Evolutionary conservation across 2,888 invertebrate species (phyloP), one percentile per base, ranked within the genome.

Genomic region (Caenorhabditis macrosperma): DNA sequence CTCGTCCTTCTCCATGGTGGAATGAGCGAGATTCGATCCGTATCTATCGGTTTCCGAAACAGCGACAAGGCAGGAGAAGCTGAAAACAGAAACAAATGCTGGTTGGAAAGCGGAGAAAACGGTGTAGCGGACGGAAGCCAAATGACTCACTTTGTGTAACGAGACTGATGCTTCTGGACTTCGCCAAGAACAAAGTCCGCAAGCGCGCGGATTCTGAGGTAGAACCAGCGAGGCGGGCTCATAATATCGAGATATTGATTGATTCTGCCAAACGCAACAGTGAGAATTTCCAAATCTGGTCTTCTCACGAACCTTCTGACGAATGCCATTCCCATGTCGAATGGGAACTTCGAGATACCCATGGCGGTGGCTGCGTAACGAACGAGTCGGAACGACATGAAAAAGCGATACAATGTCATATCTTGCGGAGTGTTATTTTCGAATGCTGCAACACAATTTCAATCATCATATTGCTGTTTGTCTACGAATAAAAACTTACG

Each of bases 391-490:
- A 87, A 89, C 24, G 84, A 84, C 55, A 85, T 71, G 26, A 89
- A 46, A 54, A 87, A 89, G 17, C 71, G 72, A 75, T 88, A 81
- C 7, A 85, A 55, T 1, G 86, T 79, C 38, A 67, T 57, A 44
- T 89, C 87, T 3, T 84, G 82, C 12, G 81, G 81, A 10, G 78
- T 74, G 7, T 86, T 86, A 24, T 89, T 87, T 57, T 86, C 84
- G 74, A 89, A 81, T 7, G 85, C 87, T 87, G 55, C 60, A 88
- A n/a, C n/a, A n/a, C n/a, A n/a, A n/a, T n/a, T n/a, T n/a, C n/a
- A n/a, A n/a, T n/a, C n/a, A n/a, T n/a, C n/a, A n/a, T n/a, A n/a
- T n/a, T n/a, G n/a, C n/a, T n/a, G n/a, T n/a, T n/a, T n/a, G n/a
- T n/a, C n/a, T n/a, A n/a, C n/a, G n/a, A n/a, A n/a, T 20, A 44